phyloP scores from a whole-genome alignment of 2,888 invertebrate genomes.

The Dolichomitus sp. region DNA sequence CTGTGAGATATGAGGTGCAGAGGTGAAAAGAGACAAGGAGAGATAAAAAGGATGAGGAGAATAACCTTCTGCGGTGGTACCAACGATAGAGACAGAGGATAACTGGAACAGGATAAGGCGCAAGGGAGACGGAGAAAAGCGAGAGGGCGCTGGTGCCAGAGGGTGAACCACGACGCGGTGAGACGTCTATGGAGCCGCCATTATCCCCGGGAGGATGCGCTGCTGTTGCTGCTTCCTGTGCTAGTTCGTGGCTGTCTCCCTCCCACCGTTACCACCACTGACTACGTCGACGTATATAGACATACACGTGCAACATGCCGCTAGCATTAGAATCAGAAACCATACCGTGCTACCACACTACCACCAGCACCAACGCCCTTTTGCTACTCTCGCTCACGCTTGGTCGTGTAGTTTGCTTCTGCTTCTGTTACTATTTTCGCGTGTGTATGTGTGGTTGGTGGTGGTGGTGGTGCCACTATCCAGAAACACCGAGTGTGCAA shows the following conservation, averaged over 20 bases:
- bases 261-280: not conserved
- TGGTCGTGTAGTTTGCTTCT: conserved; percentile 57
- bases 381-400: conserved; percentile 63
- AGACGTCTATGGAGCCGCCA: conserved; percentile 68
- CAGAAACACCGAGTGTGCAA: conserved; percentile 63
- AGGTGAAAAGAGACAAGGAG: conserved; percentile 43
- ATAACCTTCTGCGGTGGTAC: conserved; percentile 46
- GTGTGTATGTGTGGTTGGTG: not conserved
- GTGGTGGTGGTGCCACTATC: conserved; percentile 56
- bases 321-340: conserved; percentile 37
- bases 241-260: conserved; percentile 40
- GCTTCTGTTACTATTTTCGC: conserved; percentile 52
- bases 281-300: not conserved
- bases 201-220: conserved; percentile 53
- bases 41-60: conserved; percentile 50
- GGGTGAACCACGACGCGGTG: conserved; percentile 66
- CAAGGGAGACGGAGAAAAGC: conserved; percentile 39
- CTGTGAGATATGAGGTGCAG: conserved; percentile 42
- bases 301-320: conserved; percentile 11
- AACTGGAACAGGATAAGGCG: conserved; percentile 44
- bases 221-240: conserved; percentile 62
- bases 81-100: conserved; percentile 53
- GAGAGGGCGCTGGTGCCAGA: conserved; percentile 54
- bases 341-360: conserved; percentile 42
- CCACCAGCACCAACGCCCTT: conserved; percentile 57